A percentile compares a stretch with the other conserved stretches of the same genome.
These are phyloP conservation scores for Solen grandis DNA, from an alignment of 1,140 invertebrate species.

Conservation along the genomic window DNA sequence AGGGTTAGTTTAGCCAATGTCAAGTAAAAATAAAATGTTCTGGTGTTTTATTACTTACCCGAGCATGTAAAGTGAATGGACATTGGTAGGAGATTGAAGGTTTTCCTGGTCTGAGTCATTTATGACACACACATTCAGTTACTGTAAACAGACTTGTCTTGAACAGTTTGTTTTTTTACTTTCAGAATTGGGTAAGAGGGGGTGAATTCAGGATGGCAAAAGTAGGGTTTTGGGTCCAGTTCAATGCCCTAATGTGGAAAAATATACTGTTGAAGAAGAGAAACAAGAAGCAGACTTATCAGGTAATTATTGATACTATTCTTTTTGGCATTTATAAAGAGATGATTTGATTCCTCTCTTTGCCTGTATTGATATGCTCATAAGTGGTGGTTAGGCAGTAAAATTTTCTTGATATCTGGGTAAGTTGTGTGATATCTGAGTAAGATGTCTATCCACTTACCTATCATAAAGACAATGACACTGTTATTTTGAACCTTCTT, in stretches of 20 bases:
- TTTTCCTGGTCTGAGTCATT: no score
- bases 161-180: no score
- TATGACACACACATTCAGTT: no score
- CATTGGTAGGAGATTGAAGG: no score
- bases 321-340: not conserved
- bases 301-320: conserved; percentile 62
- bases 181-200: not conserved
- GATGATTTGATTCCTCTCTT: not conserved
- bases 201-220: conserved; percentile 10
- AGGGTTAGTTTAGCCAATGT: no score
- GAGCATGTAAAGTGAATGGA: no score
- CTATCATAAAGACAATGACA: not conserved
- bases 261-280: conserved; percentile 70
- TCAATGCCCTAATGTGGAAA: conserved; percentile 69
- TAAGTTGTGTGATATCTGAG: no score
- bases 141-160: no score
- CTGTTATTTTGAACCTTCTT: not conserved
- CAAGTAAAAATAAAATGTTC: no score
- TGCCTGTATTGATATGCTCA: not conserved
- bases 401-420: no score
- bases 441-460: not conserved
- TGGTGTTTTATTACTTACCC: no score
- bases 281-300: conserved; percentile 64
- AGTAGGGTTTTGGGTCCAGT: conserved; percentile 60
- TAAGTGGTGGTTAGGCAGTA: no score